phyloP scores from a whole-genome alignment of 2,113 vertebrate species.

The Rhinopithecus roxellana region DNA sequence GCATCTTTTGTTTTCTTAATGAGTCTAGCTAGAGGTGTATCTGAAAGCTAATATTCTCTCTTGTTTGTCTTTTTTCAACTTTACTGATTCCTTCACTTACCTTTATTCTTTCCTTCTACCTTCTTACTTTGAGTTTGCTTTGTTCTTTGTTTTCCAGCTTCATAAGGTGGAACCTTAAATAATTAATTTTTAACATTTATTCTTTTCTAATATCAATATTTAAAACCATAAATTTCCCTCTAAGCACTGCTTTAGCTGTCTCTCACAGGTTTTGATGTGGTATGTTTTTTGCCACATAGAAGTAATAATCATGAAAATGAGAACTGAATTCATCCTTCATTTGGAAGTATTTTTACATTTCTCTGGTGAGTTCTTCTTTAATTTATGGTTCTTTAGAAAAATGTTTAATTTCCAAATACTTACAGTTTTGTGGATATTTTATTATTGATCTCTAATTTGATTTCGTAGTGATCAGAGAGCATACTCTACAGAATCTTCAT shows the following conservation, averaged over 20 bases:
- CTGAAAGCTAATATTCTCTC: not conserved
- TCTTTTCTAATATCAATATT: not conserved
- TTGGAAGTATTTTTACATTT: not conserved
- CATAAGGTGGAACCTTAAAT: not conserved
- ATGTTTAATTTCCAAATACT: not conserved
- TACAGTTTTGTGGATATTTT: not conserved
- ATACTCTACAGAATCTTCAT: not conserved
- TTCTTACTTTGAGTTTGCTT: not conserved
- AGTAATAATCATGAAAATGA: not conserved
- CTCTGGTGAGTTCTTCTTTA: not conserved
- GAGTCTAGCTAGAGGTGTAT: not conserved
- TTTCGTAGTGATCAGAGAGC: not conserved
- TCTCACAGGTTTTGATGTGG: not conserved
- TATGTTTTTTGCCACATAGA: not conserved
- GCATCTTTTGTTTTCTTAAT: not conserved
- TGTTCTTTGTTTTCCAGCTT: not conserved
- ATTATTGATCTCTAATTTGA: conserved; percentile 11
- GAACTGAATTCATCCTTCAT: not conserved
- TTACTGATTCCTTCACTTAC: not conserved
- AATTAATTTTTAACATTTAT: not conserved
- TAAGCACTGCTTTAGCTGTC: not conserved
- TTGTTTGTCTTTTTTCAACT: not conserved
- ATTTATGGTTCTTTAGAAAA: not conserved
- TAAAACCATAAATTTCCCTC: not conserved
- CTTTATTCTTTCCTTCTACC: not conserved